Percentiles rank a stretch among this genome's conserved stretches.
These are phyloP conservation scores for Eustalomyia histrio DNA, from an alignment of 2,888 invertebrate species.

Conservation along the genomic window DNA sequence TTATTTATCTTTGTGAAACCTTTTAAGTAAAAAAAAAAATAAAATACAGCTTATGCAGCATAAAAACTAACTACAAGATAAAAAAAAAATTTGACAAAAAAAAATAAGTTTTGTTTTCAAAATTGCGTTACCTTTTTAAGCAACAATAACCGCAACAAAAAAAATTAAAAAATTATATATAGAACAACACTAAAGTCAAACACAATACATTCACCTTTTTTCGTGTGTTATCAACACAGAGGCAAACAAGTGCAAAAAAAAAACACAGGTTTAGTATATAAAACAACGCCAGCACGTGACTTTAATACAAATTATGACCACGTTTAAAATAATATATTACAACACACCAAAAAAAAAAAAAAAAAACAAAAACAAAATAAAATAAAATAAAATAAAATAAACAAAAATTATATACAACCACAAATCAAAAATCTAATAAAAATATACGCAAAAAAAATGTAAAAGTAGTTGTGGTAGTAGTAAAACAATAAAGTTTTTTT, in stretches of 20 bases:
- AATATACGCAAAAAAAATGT: neutral
- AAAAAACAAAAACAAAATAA: too few species aligned
- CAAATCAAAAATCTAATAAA: constrained; percentile 23
- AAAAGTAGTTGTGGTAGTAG: neutral
- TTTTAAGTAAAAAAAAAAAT: neutral
- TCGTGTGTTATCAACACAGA: neutral
- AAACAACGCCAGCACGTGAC: constrained; percentile 52
- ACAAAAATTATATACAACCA: constrained; percentile 1
- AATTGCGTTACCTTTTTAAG: constrained; percentile 22
- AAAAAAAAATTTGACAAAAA: neutral
- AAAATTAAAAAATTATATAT: constrained; percentile 27
- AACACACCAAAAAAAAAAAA: too few species aligned
- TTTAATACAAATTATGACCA: constrained; percentile 61
- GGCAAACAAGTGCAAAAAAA: constrained; percentile 42
- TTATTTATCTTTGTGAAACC: neutral
- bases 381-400: neutral
- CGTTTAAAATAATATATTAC: constrained; percentile 24
- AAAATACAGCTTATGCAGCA: neutral
- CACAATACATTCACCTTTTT: constrained; percentile 52
- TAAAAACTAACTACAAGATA: neutral
- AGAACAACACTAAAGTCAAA: constrained; percentile 56
- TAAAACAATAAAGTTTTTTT: neutral
- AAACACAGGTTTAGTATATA: constrained; percentile 15
- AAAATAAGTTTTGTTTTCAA: constrained; percentile 9
- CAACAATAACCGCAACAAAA: neutral